Evolutionary conservation across 2,888 invertebrate species (phyloP), one percentile per base, ranked within the genome.

Genomic region (Leptinotarsa haldemani): DNA sequence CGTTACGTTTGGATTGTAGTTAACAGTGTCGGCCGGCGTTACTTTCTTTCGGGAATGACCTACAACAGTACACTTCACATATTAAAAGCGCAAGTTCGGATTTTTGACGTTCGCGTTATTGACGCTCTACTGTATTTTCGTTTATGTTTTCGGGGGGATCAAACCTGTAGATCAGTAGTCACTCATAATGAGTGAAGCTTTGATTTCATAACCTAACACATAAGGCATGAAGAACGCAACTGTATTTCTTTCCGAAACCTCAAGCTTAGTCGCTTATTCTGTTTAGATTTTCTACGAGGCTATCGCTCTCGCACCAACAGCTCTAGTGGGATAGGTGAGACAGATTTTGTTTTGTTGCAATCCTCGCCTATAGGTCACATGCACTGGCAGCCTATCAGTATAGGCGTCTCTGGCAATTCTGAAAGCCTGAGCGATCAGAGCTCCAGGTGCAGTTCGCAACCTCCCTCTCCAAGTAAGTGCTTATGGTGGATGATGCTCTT

Each of bases 261-360:
- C 65, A 70, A 58, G 79, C 78, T 79, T 79, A 76, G 77, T 74
- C 61, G 80, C 79, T 80, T 80, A 70, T 80, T 80, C 69, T 79
- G 77, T 78, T 77, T 80, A 81, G 79, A 79, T 81, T 65, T 53
- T 46, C 74, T 40, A 50, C 69, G 82, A 73, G 80, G 79, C 63
- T 75, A 73, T 74, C 86, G 87, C 56, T 85, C 86, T 66, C 85
- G 88, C 72, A 87, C 88, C 20, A 85, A 85, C 82, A 87, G 86
- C 80, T 83, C 84, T 13, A 80, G 84, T 70, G 85, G 87, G 22
- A 73, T 83, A 66, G 88, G 87, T 65, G 90, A 90, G 79, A 90
- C 90, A 40, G 90, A 90, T 80, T 90, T 88, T 81, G 89, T 90
- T 73, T 83, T 90, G 65, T 87, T 90, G 70, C 90, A 90, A 83